Percentiles rank a stretch among this genome's conserved stretches.
phyloP scores from a whole-genome alignment of 2,113 vertebrate genomes.

The Campylomormyrus tamandua region DNA sequence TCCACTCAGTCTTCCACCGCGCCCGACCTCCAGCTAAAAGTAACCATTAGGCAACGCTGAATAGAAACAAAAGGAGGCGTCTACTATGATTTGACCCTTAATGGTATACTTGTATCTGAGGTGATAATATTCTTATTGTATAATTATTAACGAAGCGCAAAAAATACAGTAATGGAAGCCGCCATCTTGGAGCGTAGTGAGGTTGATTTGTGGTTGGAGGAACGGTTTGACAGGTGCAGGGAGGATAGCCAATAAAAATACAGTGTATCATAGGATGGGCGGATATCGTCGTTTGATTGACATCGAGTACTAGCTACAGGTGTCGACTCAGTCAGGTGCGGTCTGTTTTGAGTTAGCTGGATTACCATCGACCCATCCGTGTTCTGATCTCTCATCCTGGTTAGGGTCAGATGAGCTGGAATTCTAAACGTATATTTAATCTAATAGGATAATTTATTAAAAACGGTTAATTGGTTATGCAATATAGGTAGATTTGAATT shows the following conservation, averaged over 20 bases:
- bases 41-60: constrained; percentile 25
- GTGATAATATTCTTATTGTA: constrained; percentile 8
- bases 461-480: background rate
- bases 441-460: background rate
- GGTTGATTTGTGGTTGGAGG: constrained; percentile 58
- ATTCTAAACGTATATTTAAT: background rate
- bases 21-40: constrained; percentile 9
- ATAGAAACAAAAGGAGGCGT: background rate
- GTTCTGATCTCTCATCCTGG: background rate
- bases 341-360: background rate
- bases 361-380: background rate
- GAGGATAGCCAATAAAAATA: constrained; percentile 54
- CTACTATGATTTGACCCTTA: background rate
- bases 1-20: constrained; percentile 29
- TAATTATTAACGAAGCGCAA: constrained; percentile 17
- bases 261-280: constrained; percentile 12
- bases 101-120: background rate
- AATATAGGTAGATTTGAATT: background rate
- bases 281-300: constrained; percentile 14
- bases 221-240: constrained; percentile 40
- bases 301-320: constrained; percentile 5
- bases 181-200: constrained; percentile 74
- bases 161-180: constrained; percentile 46
- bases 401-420: background rate
- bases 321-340: constrained; percentile 12